Evolutionary conservation across 2,888 invertebrate species (phyloP).

Genomic region (Sisyra nigra): DNA sequence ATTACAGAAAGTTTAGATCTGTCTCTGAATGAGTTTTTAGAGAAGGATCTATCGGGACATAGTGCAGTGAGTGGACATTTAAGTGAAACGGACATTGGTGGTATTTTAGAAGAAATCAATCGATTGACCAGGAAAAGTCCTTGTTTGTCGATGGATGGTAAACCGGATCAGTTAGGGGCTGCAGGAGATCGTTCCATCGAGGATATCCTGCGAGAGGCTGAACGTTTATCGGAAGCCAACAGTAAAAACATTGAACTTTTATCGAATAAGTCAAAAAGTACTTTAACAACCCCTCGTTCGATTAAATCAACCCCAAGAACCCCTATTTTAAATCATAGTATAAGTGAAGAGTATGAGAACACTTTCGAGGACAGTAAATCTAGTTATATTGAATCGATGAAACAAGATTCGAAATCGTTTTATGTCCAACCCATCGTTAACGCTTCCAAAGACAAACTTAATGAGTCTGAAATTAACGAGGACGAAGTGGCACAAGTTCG

Average conservation of each 20-base stretch:
- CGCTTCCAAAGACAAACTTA: background rate
- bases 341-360: no score
- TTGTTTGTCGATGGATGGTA: slow-evolving; percentile 18
- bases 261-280: slow-evolving; percentile 13
- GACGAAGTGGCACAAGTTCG: background rate
- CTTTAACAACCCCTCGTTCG: slow-evolving; percentile 3
- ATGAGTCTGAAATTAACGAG: background rate
- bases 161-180: slow-evolving; percentile 17
- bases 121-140: slow-evolving; percentile 23
- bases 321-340: background rate
- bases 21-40: slow-evolving; percentile 23
- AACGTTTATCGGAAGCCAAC: slow-evolving; percentile 30
- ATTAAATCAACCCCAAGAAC: slow-evolving; percentile 5
- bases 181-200: slow-evolving; percentile 35
- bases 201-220: slow-evolving; percentile 40
- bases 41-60: slow-evolving; percentile 20
- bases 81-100: slow-evolving; percentile 44
- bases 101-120: slow-evolving; percentile 47
- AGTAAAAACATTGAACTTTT: slow-evolving; percentile 29
- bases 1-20: slow-evolving; percentile 18
- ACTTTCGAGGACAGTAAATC: no score
- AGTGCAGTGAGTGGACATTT: slow-evolving; percentile 15
- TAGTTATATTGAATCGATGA: background rate
- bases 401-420: background rate
- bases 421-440: background rate